Base-by-base conservation (phyloP, 2,113 vertebrate genomes). In the Eolophus roseicapilla region DNA sequence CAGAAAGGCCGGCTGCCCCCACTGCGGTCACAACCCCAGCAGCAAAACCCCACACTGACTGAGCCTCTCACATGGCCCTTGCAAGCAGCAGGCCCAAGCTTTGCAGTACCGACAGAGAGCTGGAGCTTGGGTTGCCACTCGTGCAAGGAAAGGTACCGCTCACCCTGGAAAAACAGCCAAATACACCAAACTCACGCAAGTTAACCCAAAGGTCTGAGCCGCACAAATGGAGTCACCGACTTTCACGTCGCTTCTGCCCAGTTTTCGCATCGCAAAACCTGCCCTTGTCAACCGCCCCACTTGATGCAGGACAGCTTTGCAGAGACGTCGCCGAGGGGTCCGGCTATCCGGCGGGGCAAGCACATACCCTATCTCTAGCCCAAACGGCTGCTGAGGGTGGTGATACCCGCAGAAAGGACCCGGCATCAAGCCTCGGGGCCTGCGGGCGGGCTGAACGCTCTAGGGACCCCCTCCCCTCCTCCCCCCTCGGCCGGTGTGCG, bases 221-320 rank as follows among this genome's bases (percentile, higher is more conserved):
- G 1, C 60, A 9, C 65, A 8, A 29, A 11, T 6, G 2, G 52
- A 44, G 59, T 1, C 52, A 3, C 57, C 5, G 33, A 37, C 28
- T 37, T 35, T 5, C 52, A 37, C 7, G 62, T 10, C 11, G 29
- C 68, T 49, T 41, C 39, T 47, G 35, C 68, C 33, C 64, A 8
- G 25, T 31, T 16, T 13, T 2, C 4, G 4, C 80, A 19, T 3
- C 4, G 4, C 4, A 4, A 7, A 3, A 13, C 47, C 20, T 2
- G 5, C 24, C 31, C 31, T 7, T 3, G 63, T 5, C 80, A 21
- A 6, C 31, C 6, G 3, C 43, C 46, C 25, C 59, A 4, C 50
- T 13, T 2, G 41, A 11, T 41, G 67, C 13, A 67, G 12, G 20
- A 19, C 31, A 18, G 60, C 71, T 57, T 8, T 6, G 63, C 82